Conservation (phyloP, 2,888 invertebrate genomes). For the Actias luna region DNA sequence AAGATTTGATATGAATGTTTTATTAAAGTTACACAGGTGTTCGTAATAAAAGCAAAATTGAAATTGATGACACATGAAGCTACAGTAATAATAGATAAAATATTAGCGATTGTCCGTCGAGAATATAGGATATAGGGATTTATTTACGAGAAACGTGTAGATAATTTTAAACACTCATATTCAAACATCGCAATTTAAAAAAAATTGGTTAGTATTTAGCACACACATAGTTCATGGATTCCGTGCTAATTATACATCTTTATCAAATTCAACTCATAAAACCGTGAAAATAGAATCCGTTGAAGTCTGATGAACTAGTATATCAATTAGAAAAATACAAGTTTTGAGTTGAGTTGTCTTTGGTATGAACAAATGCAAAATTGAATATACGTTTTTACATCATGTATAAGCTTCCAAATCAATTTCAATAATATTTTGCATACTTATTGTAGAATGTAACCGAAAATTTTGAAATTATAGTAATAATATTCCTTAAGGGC, state of each 20-base stretch:
- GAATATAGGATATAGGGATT: slow-evolving; percentile 1
- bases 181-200: not conserved
- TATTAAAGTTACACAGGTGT: slow-evolving; percentile 6
- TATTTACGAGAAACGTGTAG: not conserved
- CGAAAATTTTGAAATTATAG: no score
- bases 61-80: not conserved
- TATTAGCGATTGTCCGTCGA: not conserved
- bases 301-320: no score
- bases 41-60: not conserved
- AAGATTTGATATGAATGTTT: slow-evolving; percentile 2
- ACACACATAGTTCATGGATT: not conserved
- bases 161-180: not conserved
- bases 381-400: not conserved
- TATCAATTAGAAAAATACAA: no score
- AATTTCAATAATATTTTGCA: no score
- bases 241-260: not conserved
- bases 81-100: not conserved
- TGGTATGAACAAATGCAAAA: not conserved
- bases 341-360: not conserved
- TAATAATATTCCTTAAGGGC: no score
- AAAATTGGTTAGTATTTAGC: not conserved
- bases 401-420: not conserved
- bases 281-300: not conserved
- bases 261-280: not conserved
- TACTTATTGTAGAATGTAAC: no score